phyloP scores from a whole-genome alignment of 1,140 invertebrate species.

The Linepithema humile region DNA sequence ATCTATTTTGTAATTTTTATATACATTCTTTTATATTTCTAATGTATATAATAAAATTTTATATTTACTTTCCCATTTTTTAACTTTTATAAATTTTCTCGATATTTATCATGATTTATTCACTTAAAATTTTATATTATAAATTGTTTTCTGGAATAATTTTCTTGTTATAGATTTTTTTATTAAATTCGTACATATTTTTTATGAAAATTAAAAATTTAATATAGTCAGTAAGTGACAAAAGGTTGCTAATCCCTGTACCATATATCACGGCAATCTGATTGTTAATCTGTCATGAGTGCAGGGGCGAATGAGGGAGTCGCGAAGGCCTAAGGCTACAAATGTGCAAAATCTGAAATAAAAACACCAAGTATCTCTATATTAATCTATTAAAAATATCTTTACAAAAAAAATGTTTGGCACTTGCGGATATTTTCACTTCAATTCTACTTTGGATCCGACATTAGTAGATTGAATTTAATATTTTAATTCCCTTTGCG shows the following conservation, averaged over 20 bases:
- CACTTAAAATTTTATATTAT: slow-evolving; percentile 22
- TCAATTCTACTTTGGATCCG: too few species aligned
- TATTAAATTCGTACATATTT: background rate
- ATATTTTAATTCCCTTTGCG: background rate
- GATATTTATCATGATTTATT: background rate
- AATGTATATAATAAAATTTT: too few species aligned
- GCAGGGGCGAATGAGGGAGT: background rate
- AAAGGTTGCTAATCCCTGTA: slow-evolving; percentile 14
- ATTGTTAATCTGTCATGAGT: slow-evolving; percentile 21
- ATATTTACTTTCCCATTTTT: too few species aligned
- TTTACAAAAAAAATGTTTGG: background rate
- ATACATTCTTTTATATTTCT: too few species aligned
- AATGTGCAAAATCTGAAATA: slow-evolving; percentile 19
- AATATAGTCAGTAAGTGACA: background rate
- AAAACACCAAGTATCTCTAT: slow-evolving; percentile 1
- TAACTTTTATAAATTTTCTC: background rate
- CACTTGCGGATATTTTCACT: background rate
- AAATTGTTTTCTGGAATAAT: background rate
- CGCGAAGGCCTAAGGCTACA: background rate
- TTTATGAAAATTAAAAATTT: background rate
- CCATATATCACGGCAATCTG: background rate
- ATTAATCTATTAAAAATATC: slow-evolving; percentile 1
- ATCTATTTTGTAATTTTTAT: too few species aligned
- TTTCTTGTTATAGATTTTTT: background rate
- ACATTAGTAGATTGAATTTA: background rate